Conservation (phyloP, 2,113 vertebrate genomes). For the Mesocricetus auratus region DNA sequence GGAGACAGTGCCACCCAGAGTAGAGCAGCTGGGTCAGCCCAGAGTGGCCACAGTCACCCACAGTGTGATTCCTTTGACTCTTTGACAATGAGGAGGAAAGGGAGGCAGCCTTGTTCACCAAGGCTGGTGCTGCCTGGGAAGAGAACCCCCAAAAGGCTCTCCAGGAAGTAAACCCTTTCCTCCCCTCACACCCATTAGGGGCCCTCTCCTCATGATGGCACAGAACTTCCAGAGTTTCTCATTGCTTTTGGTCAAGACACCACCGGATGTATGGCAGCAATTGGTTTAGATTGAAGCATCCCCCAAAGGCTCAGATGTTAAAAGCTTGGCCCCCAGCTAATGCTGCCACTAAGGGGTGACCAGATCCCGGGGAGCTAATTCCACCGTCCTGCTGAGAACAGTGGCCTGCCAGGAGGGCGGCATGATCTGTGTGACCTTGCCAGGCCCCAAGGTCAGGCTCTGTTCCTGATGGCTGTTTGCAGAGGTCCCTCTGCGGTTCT, state of each 20-base stretch:
- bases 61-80: accelerated
- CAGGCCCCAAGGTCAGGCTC: background rate
- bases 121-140: background rate
- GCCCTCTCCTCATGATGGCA: background rate
- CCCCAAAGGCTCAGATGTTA: background rate
- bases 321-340: background rate
- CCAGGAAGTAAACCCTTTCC: background rate
- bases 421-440: background rate
- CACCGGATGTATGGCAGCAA: background rate
- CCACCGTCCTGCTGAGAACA: background rate
- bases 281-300: background rate
- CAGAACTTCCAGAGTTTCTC: background rate
- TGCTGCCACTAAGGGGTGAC: background rate
- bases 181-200: background rate
- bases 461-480: background rate
- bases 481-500: background rate
- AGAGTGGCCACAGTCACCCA: background rate
- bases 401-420: background rate
- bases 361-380: background rate
- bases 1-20: accelerated
- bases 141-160: background rate
- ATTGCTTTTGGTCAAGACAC: background rate
- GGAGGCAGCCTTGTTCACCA: background rate
- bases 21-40: background rate
- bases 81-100: accelerated